These are phyloP conservation scores for Apeira syringaria DNA, from an alignment of 2,888 invertebrate genomes.

Conservation along the genomic window DNA sequence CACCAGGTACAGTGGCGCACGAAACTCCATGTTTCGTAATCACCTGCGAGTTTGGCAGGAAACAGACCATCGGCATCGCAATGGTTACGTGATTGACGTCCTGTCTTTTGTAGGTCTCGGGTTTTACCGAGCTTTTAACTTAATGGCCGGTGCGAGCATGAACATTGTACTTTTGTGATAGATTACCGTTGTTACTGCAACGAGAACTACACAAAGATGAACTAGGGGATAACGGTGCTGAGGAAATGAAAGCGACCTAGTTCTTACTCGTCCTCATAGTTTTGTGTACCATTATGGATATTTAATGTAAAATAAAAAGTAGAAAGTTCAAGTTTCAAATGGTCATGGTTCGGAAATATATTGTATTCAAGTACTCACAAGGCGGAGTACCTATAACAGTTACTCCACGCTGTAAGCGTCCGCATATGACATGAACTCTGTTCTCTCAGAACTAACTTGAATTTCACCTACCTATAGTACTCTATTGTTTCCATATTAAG, in stretches of 20 bases:
- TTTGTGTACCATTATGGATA: too few relatives aligned
- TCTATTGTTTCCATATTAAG: too few relatives aligned
- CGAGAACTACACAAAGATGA: slow-evolving; percentile 1
- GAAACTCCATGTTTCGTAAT: slow-evolving; percentile 10
- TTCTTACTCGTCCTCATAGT: neutral
- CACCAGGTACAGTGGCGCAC: slow-evolving; percentile 3
- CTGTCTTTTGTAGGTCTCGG: slow-evolving; percentile 14
- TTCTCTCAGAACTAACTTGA: too few relatives aligned
- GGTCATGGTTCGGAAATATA: too few relatives aligned
- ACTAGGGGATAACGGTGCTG: neutral
- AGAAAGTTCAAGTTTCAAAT: too few relatives aligned
- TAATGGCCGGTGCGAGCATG: slow-evolving; percentile 3
- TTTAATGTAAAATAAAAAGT: too few relatives aligned
- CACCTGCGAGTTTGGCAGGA: slow-evolving; percentile 11
- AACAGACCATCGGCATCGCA: slow-evolving; percentile 2
- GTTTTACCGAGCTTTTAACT: slow-evolving; percentile 18
- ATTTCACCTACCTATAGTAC: too few relatives aligned
- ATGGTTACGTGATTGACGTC: slow-evolving; percentile 8
- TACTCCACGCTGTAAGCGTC: too few relatives aligned
- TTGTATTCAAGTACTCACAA: too few relatives aligned
- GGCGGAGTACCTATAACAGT: too few relatives aligned
- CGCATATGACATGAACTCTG: too few relatives aligned
- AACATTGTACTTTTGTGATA: slow-evolving; percentile 4
- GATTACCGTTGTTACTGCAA: slow-evolving; percentile 1
- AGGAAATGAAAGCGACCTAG: slow-evolving; percentile 8